Percentiles rank a stretch among this genome's conserved stretches.
These are phyloP conservation scores for Nothobranchius furzeri DNA, from an alignment of 2,113 vertebrate species.

Conservation along the genomic window DNA sequence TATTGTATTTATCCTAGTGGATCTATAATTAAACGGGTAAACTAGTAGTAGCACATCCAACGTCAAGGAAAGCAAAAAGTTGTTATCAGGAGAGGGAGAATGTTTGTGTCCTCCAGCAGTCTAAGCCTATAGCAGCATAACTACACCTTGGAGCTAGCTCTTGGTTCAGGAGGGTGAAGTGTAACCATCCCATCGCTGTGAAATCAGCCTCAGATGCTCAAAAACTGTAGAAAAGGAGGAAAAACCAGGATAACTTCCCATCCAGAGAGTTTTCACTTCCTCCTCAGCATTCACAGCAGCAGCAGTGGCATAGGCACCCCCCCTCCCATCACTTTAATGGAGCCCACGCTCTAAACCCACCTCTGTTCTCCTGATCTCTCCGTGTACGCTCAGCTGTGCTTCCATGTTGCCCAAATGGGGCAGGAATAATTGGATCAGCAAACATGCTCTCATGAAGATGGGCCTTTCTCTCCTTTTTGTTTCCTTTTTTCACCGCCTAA, in stretches of 20 bases:
- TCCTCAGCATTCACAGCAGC: conserved; percentile 60
- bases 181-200: neutral
- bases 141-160: conserved; percentile 3
- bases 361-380: conserved; percentile 39
- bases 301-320: conserved; percentile 16
- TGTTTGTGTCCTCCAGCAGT: no score
- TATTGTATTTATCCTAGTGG: no score
- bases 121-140: no score
- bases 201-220: neutral
- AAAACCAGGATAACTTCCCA: conserved; percentile 43
- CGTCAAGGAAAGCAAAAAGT: no score
- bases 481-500: conserved; percentile 30
- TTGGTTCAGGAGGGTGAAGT: conserved; percentile 26
- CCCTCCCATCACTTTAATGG: conserved; percentile 45
- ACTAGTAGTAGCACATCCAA: no score
- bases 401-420: conserved; percentile 62
- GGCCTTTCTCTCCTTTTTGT: conserved; percentile 40
- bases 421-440: conserved; percentile 68
- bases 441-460: conserved; percentile 44
- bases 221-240: neutral
- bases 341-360: conserved; percentile 61
- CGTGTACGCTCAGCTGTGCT: conserved; percentile 43
- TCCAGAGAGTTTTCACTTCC: conserved; percentile 34
- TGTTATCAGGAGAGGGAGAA: no score
- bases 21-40: no score